Base-by-base conservation (phyloP, 2,113 vertebrate genomes). In the Epinephelus cyanopodus region DNA sequence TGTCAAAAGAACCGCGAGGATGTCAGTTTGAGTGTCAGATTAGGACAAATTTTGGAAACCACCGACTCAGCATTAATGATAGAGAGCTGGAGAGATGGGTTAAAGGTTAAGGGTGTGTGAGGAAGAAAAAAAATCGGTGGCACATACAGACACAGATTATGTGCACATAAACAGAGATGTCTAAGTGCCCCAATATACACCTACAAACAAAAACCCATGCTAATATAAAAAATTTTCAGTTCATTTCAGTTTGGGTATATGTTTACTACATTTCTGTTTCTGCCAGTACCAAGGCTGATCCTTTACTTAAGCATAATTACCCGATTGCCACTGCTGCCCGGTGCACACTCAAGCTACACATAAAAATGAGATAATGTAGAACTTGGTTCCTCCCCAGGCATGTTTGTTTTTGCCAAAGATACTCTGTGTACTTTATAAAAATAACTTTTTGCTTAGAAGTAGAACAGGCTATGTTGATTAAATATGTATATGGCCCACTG, bases 21-120 rank as follows among this genome's bases (percentile, higher is more conserved):
- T 87, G 90, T 87, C 85, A 72, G 76, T 84, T 87, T 92, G 62
- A 74, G 68, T 61, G 57, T 90, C 79, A 82, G 79, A 87, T 88
- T 79, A 78, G 69, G 47, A 87, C 45, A 79, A 14, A 83, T 78
- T 85, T 79, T 63, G 79, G 81, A 82, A 84, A 67, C 61, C 67
- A 33, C 69, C 17, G 3, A 81, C 77, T 87, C 82, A 79, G 88
- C 88, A 77, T 76, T 84, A 88, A 87, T 79, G 37, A 77, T 50
- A 33, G 64, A 50, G 50, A 65, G 37, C 19, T 61, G 42, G 54
- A 86, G 33, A 74, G 56, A 78, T 69, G 13, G 37, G 76, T 89
- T 68, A 79, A 82, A 69, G 78, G 57, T 82, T 73, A 79, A 80
- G 56, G 68, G 27, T 76, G 42, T 65, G 60, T 54, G 54, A 39